Percentiles rank a stretch among this genome's conserved stretches.
Conservation (phyloP, 1,140 invertebrate genomes). For the Solen grandis region DNA sequence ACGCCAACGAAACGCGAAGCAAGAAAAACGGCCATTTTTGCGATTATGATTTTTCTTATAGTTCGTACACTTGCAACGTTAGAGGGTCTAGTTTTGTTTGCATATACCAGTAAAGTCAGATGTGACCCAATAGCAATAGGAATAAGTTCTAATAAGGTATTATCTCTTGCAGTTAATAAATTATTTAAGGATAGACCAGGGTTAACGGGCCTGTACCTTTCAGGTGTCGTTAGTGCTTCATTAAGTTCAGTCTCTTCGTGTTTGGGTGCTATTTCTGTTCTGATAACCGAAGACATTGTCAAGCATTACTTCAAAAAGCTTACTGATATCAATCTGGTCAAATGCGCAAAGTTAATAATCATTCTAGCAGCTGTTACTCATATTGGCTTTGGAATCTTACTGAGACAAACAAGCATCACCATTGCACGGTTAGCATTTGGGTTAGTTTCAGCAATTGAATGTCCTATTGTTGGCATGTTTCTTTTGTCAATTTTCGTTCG, state of each 20-base stretch:
- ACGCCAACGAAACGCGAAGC: conserved; percentile 16
- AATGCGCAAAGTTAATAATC: conserved; percentile 12
- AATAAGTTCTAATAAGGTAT: conserved; percentile 32
- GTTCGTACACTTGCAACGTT: background rate
- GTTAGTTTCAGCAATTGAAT: conserved; percentile 11
- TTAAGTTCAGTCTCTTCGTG: conserved; percentile 29
- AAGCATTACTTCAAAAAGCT: background rate
- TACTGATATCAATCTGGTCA: background rate
- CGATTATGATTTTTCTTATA: conserved; percentile 10
- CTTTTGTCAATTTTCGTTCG: conserved; percentile 35
- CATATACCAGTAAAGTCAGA: conserved; percentile 26
- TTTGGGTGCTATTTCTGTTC: conserved; percentile 11
- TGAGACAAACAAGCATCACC: background rate
- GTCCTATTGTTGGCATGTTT: conserved; percentile 9
- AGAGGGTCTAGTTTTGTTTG: conserved; percentile 23
- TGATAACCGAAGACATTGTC: conserved; percentile 14
- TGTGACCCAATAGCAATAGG: conserved; percentile 33
- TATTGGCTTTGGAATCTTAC: background rate
- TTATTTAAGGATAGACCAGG: conserved; percentile 26
- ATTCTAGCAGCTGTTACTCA: background rate
- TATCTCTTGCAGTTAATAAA: conserved; percentile 11
- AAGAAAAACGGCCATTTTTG: conserved; percentile 10
- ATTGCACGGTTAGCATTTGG: conserved; percentile 4
- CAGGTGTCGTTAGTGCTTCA: conserved; percentile 18
- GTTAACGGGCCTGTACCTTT: conserved; percentile 21